Evolutionary conservation across 2,113 vertebrate genomes (phyloP).

Genomic region (Antidorcas marsupialis): DNA sequence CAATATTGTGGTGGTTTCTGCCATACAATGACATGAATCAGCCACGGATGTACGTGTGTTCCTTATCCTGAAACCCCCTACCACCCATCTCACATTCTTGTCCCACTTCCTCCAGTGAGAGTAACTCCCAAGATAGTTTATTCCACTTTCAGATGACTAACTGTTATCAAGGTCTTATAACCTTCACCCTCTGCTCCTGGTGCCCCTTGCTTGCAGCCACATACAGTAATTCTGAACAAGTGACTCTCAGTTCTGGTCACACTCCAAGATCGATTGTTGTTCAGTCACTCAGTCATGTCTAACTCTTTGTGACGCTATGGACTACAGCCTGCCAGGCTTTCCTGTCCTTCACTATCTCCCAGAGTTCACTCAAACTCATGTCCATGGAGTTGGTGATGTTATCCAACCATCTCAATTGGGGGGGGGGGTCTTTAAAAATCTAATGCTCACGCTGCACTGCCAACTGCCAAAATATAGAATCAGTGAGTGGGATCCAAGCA

Average conservation of each 20-base stretch:
- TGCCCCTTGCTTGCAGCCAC: not conserved
- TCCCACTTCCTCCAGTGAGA: not conserved
- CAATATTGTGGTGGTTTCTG: not conserved
- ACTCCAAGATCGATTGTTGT: too few relatives aligned
- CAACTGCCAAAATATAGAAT: not conserved
- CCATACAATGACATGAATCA: not conserved
- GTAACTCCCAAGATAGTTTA: not conserved
- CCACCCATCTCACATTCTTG: not conserved
- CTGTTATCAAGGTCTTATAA: not conserved
- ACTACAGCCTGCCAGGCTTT: not conserved
- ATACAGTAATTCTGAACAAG: not conserved
- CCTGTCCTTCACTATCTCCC: not conserved
- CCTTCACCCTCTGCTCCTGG: not conserved
- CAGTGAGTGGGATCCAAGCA: not conserved
- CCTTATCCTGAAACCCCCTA: not conserved
- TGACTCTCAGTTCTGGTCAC: not conserved
- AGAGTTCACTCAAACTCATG: not conserved
- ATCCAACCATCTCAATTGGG: not conserved
- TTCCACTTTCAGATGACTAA: not conserved
- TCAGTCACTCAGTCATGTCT: not conserved
- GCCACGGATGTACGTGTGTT: not conserved
- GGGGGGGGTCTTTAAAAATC: not conserved
- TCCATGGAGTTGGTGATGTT: not conserved
- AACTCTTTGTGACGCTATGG: not conserved
- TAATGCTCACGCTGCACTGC: rapidly evolving